A percentile compares a stretch with the other conserved stretches of the same genome.
phyloP scores from a whole-genome alignment of 2,113 vertebrate genomes.

The Elanoides forficatus region DNA sequence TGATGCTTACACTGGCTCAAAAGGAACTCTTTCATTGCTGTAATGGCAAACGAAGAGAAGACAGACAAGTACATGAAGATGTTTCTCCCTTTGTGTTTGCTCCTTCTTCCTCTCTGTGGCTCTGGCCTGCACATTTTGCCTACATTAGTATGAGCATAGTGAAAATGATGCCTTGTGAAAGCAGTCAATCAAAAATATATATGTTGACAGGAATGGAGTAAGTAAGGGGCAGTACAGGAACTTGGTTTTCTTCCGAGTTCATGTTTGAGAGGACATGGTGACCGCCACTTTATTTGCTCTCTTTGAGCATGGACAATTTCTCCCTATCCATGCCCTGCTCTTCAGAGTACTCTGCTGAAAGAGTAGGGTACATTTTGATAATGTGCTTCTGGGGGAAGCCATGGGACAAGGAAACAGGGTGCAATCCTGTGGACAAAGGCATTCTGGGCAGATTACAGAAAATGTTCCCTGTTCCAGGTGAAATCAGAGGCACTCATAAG shows the following conservation, averaged over 20 bases:
- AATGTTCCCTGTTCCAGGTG: neutral
- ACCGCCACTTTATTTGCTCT: rapidly evolving
- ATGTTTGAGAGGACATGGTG: neutral
- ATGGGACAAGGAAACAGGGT: neutral
- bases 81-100: neutral
- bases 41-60: neutral
- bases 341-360: neutral
- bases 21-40: neutral
- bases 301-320: neutral
- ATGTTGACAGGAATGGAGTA: neutral
- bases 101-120: neutral
- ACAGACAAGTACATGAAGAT: neutral
- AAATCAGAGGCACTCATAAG: neutral
- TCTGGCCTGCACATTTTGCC: neutral
- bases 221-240: neutral
- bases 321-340: neutral
- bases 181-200: neutral
- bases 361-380: neutral
- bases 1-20: neutral
- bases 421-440: neutral
- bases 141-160: neutral
- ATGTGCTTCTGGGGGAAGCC: neutral
- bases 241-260: neutral
- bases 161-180: neutral
- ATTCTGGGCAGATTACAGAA: neutral